A percentile compares a stretch with the other conserved stretches of the same genome.
Conservation (phyloP, 2,113 vertebrate genomes). For the Reinhardtius hippoglossoides region DNA sequence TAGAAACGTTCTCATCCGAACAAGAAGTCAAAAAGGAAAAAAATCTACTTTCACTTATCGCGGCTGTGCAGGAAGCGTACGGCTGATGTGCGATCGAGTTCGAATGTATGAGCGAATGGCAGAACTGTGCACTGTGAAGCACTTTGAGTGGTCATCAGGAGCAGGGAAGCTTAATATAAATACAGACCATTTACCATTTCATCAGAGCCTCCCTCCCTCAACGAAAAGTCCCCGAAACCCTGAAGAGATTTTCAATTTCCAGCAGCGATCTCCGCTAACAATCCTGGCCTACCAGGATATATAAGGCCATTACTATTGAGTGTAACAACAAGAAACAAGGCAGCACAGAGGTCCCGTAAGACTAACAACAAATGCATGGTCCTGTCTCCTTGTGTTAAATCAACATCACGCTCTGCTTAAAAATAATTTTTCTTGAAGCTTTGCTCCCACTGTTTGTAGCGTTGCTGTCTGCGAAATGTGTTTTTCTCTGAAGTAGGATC, state of each 20-base stretch:
- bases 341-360: constrained; percentile 50
- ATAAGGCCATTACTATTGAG: constrained; percentile 68
- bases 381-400: constrained; percentile 64
- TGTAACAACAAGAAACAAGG: constrained; percentile 57
- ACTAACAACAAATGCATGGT: constrained; percentile 54
- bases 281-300: constrained; percentile 55
- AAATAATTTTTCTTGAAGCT: constrained; percentile 40
- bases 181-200: no score
- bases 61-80: background rate
- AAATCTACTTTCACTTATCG: constrained; percentile 26
- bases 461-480: constrained; percentile 30
- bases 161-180: no score
- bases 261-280: constrained; percentile 57
- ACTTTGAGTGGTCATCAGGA: no score
- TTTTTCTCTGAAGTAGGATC: constrained; percentile 53
- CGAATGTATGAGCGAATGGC: no score
- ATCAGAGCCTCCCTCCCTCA: background rate
- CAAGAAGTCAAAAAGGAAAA: background rate
- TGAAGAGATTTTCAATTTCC: constrained; percentile 75
- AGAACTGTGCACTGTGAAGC: no score
- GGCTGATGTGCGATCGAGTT: no score
- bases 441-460: constrained; percentile 38
- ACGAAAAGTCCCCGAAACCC: constrained; percentile 36
- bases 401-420: constrained; percentile 53
- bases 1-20: constrained; percentile 3